A percentile compares a stretch with the other conserved stretches of the same genome.
phyloP scores from a whole-genome alignment of 2,888 invertebrate species.

The Ochropleura plecta region DNA sequence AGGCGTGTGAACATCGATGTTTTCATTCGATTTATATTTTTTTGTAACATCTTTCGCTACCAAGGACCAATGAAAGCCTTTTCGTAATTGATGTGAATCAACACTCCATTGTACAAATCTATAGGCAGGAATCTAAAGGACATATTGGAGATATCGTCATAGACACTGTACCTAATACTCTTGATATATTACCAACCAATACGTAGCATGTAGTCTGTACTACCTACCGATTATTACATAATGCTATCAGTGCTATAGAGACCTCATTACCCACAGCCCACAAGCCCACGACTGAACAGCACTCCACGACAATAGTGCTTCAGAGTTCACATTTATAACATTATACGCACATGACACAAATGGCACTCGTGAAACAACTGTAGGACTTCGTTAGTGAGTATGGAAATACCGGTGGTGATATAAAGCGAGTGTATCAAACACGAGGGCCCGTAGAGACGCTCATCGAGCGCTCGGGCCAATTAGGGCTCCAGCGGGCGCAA shows the following conservation, averaged over 20 bases:
- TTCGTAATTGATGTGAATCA: not conserved
- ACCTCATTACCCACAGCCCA: not conserved
- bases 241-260: not conserved
- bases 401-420: slow-evolving; percentile 41
- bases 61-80: not conserved
- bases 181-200: not conserved
- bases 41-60: not conserved
- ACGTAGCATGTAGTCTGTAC: not conserved
- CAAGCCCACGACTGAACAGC: not conserved
- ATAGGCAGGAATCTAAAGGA: not conserved
- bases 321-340: slow-evolving; percentile 24
- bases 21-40: slow-evolving; percentile 6
- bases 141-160: not conserved
- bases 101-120: not conserved
- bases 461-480: slow-evolving; percentile 72
- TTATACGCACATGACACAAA: slow-evolving; percentile 31
- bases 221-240: not conserved
- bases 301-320: slow-evolving; percentile 20
- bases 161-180: not conserved
- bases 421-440: slow-evolving; percentile 65
- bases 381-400: slow-evolving; percentile 42
- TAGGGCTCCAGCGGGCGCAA: slow-evolving; percentile 63
- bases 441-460: slow-evolving; percentile 59
- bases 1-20: not conserved
- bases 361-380: slow-evolving; percentile 35